Percentiles rank a stretch among this genome's conserved stretches.
These are phyloP conservation scores for Tupaia tana DNA, from an alignment of 2,113 vertebrate species.

Conservation along the genomic window DNA sequence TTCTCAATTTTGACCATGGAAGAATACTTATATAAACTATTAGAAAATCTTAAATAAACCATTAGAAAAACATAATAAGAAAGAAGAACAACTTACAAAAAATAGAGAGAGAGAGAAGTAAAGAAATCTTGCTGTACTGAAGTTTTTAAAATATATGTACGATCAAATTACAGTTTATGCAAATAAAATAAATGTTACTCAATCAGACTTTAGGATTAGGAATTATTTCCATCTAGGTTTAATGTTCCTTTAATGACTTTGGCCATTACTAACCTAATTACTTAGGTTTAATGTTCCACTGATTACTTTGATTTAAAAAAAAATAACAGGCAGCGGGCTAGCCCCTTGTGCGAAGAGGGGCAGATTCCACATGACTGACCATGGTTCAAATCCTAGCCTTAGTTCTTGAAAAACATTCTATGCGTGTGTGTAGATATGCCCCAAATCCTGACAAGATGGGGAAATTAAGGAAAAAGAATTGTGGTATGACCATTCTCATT, in stretches of 20 bases:
- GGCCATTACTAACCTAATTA: too few species aligned
- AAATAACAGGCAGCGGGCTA: neutral
- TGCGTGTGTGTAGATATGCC: too few species aligned
- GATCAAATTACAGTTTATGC: neutral
- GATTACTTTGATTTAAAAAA: neutral
- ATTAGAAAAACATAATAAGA: neutral
- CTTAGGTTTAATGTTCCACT: neutral
- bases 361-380: too few species aligned
- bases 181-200: neutral
- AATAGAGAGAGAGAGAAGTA: neutral
- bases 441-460: too few species aligned
- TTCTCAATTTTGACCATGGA: neutral
- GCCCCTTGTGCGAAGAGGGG: too few species aligned
- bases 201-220: neutral
- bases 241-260: neutral
- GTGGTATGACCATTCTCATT: too few species aligned
- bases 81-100: neutral
- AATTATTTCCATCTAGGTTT: neutral
- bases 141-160: neutral
- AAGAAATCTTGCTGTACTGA: neutral
- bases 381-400: too few species aligned
- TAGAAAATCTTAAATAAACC: neutral
- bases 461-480: too few species aligned
- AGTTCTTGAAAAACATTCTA: too few species aligned
- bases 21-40: neutral